These are phyloP conservation scores for Rhodeus uyekii DNA, from an alignment of 2,797 vertebrate genomes.

Conservation along the genomic window DNA sequence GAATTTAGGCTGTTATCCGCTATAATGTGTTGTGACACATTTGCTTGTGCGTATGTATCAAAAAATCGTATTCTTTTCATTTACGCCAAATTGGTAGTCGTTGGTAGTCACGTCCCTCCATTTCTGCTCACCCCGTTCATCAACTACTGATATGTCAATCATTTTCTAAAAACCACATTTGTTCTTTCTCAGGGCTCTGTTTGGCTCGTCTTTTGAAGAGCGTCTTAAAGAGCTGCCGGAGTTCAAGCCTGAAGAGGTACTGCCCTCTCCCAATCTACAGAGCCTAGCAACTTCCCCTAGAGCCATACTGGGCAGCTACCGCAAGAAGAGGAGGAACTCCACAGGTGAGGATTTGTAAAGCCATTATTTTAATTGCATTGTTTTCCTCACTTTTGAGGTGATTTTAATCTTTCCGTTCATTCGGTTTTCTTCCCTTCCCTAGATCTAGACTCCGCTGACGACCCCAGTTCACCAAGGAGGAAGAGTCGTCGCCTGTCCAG, in stretches of 20 bases:
- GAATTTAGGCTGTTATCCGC: too few species aligned
- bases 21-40: not conserved
- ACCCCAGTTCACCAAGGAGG: slow-evolving; percentile 87
- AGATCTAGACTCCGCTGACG: slow-evolving; percentile 87
- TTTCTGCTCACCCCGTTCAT: not conserved
- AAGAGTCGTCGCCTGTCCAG: slow-evolving; percentile 88
- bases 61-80: not conserved
- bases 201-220: slow-evolving; percentile 88
- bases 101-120: not conserved
- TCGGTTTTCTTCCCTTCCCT: not conserved
- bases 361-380: not conserved
- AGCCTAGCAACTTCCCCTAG: slow-evolving; percentile 89
- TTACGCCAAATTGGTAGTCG: not conserved
- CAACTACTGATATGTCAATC: not conserved
- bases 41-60: not conserved
- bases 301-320: slow-evolving; percentile 91
- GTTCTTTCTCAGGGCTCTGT: slow-evolving; percentile 79
- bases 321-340: slow-evolving; percentile 91
- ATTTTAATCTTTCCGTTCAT: not conserved
- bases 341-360: slow-evolving; percentile 74
- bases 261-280: slow-evolving; percentile 92
- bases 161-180: not conserved
- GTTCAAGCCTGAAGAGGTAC: slow-evolving; percentile 89
- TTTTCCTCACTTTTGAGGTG: not conserved
- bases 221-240: slow-evolving; percentile 91